Evolutionary conservation across 2,797 vertebrate species (phyloP).

Genomic region (Myoxocephalus aenaeus): DNA sequence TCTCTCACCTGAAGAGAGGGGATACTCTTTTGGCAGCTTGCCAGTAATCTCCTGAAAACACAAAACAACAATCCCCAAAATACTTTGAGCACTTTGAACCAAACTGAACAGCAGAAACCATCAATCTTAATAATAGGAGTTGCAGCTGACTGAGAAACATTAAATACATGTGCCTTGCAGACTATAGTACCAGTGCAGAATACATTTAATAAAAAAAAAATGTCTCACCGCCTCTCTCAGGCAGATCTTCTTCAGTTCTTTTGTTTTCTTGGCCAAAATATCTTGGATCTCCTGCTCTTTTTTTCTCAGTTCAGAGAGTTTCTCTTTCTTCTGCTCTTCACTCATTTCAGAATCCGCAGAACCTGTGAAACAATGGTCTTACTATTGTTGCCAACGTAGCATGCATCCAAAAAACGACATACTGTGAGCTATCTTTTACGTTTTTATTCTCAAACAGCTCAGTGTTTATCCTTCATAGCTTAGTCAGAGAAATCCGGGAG

Average conservation of each 20-base stretch:
- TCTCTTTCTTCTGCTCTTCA: conserved; percentile 95
- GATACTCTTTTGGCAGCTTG: conserved; percentile 96
- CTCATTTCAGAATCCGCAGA: conserved; percentile 93
- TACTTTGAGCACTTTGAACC: conserved; percentile 17
- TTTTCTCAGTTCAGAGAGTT: conserved; percentile 91
- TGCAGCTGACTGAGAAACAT: conserved; percentile 3
- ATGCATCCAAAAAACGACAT: not conserved
- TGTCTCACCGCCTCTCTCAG: conserved; percentile 93
- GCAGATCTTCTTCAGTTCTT: conserved; percentile 96
- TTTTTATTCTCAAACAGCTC: conserved; percentile 9
- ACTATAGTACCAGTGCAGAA: conserved; percentile 8
- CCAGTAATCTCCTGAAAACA: conserved; percentile 92
- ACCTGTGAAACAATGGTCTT: conserved; percentile 62
- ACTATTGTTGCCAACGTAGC: not conserved
- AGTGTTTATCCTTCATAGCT: not conserved
- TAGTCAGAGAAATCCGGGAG: not conserved
- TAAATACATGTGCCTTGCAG: not conserved
- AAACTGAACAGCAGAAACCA: conserved; percentile 12
- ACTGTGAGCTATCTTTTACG: not conserved
- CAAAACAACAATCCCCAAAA: conserved; percentile 16
- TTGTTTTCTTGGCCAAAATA: conserved; percentile 91
- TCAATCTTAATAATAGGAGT: conserved; percentile 39
- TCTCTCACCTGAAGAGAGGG: conserved; percentile 90
- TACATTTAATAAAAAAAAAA: not conserved
- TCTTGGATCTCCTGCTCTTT: conserved; percentile 95